Evolutionary conservation across 2,888 invertebrate genomes (phyloP).

Genomic region (Amphipoea lucens): DNA sequence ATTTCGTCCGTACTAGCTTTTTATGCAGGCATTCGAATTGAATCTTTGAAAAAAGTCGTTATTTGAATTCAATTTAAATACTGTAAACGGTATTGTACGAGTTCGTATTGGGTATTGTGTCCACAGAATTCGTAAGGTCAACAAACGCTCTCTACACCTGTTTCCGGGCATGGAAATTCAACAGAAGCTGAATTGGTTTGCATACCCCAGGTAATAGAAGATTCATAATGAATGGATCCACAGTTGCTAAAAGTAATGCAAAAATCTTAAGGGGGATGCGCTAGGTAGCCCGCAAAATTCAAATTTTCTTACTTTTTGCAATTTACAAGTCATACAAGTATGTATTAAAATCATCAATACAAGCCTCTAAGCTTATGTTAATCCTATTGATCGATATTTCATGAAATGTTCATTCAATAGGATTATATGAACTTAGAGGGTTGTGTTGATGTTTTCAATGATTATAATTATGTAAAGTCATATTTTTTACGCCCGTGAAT

Average conservation of each 20-base stretch:
- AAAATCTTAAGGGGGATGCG: background rate
- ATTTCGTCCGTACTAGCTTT: slow-evolving; percentile 79
- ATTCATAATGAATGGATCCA: background rate
- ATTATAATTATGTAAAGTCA: too few species aligned
- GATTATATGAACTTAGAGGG: too few species aligned
- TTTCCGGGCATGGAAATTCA: slow-evolving; percentile 5
- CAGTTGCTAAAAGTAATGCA: background rate
- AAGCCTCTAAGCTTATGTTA: too few species aligned
- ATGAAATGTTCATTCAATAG: too few species aligned
- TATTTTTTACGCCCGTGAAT: too few species aligned
- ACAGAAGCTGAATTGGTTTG: slow-evolving; percentile 19
- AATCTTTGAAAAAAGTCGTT: slow-evolving; percentile 68
- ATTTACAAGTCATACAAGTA: background rate
- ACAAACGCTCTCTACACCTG: slow-evolving; percentile 4
- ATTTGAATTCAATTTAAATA: slow-evolving; percentile 71
- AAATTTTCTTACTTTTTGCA: background rate
- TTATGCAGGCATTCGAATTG: slow-evolving; percentile 75
- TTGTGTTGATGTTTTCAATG: too few species aligned
- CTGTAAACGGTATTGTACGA: slow-evolving; percentile 63
- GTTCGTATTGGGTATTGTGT: slow-evolving; percentile 38
- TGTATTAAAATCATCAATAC: background rate
- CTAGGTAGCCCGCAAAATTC: background rate
- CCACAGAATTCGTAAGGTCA: slow-evolving; percentile 34
- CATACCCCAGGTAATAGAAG: background rate
- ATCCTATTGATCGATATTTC: too few species aligned